Evolutionary conservation across 2,113 vertebrate species (phyloP).

Genomic region (Melanerpes aurifrons): DNA sequence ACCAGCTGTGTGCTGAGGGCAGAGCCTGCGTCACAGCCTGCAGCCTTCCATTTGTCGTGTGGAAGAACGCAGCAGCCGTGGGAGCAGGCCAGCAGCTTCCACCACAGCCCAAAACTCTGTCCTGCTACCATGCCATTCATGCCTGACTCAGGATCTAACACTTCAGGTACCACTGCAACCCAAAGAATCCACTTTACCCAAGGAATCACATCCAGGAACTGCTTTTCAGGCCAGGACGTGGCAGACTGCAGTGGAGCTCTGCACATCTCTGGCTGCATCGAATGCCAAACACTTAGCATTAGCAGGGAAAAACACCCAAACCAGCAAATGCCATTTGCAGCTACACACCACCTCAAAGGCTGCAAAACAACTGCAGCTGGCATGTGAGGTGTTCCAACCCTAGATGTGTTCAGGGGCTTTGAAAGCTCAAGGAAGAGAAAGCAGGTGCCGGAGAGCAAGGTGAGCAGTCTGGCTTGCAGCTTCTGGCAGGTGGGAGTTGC

Average conservation of each 20-base stretch:
- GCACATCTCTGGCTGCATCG: neutral
- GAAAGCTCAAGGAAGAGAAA: neutral
- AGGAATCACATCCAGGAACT: neutral
- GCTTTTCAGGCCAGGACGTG: neutral
- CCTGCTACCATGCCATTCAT: neutral
- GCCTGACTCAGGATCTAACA: neutral
- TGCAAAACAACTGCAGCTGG: neutral
- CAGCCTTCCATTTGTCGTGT: neutral
- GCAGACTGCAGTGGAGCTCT: neutral
- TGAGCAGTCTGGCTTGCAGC: neutral
- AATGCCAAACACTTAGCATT: neutral
- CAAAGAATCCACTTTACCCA: neutral
- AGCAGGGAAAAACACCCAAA: neutral
- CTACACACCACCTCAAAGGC: neutral
- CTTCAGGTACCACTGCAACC: neutral
- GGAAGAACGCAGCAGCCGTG: neutral
- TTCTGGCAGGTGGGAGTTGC: neutral
- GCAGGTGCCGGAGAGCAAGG: neutral
- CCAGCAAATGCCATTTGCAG: neutral
- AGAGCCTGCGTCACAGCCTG: neutral
- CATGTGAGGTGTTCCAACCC: neutral
- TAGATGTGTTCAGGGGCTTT: neutral
- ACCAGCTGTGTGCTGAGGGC: neutral
- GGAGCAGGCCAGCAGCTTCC: neutral
- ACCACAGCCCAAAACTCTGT: neutral